These are phyloP conservation scores for Acrocephalus arundinaceus DNA, from an alignment of 2,113 vertebrate genomes.

Conservation along the genomic window DNA sequence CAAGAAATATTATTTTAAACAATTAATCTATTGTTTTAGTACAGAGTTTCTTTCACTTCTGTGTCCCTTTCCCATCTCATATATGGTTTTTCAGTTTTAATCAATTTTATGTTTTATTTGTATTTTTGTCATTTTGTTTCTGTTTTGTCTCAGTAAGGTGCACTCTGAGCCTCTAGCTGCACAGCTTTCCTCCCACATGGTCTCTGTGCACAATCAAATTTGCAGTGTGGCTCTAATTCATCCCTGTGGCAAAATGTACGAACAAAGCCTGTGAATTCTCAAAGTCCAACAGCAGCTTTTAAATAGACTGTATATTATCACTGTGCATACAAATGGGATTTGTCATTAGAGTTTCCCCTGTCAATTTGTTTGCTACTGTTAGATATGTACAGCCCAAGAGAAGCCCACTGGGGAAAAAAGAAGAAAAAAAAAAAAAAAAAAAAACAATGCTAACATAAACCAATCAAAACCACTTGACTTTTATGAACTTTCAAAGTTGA, in stretches of 20 bases:
- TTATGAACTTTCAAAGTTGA: not conserved
- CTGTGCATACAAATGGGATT: not conserved
- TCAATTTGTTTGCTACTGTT: not conserved
- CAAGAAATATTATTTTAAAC: not conserved
- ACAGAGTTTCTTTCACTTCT: not conserved
- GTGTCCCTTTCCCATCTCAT: not conserved
- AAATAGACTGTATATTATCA: not conserved
- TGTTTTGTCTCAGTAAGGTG: not conserved
- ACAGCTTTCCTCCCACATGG: not conserved
- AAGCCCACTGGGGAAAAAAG: accelerated
- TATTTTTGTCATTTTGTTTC: not conserved
- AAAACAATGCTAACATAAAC: not conserved
- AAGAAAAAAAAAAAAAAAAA: not conserved
- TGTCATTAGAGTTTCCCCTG: not conserved
- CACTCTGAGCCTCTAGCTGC: not conserved
- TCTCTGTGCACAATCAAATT: not conserved
- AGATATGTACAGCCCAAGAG: not conserved
- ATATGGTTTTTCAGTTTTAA: not conserved
- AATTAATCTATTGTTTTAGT: not conserved
- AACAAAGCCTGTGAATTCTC: not conserved
- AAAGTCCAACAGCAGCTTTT: not conserved
- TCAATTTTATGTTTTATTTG: not conserved
- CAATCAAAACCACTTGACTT: not conserved
- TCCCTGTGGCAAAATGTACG: not conserved
- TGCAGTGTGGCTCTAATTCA: not conserved